Conservation (phyloP, 2,888 invertebrate species). For the Cacoxenus indagator region DNA sequence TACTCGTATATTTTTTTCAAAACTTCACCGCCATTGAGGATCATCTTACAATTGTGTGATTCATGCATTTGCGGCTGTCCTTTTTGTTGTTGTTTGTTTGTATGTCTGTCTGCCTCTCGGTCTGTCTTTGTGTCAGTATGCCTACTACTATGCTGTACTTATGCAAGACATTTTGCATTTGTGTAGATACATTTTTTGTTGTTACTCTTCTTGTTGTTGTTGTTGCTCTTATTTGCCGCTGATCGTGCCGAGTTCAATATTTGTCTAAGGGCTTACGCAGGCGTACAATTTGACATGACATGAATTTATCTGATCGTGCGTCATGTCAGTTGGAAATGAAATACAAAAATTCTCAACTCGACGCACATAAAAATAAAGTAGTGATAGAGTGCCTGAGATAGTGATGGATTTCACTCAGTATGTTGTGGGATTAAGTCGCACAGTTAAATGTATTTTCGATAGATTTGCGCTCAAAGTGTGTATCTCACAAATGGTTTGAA, state of each 20-base stretch:
- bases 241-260: neutral
- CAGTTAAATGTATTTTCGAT: neutral
- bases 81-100: constrained; percentile 10
- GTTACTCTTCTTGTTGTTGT: neutral
- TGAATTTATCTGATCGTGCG: constrained; percentile 51
- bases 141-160: constrained; percentile 4
- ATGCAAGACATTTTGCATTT: neutral
- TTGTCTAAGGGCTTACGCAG: constrained; percentile 5
- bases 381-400: constrained; percentile 10
- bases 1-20: neutral
- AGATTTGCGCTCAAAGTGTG: neutral
- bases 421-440: neutral
- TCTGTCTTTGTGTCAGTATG: neutral
- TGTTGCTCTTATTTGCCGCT: neutral
- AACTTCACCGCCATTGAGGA: constrained; percentile 31
- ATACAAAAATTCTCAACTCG: neutral
- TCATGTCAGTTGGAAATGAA: constrained; percentile 35
- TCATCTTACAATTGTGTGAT: constrained; percentile 40
- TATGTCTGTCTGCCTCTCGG: neutral
- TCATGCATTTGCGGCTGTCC: constrained; percentile 23
- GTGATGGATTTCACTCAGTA: neutral
- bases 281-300: constrained; percentile 17
- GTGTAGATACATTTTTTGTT: neutral
- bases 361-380: neutral
- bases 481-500: neutral